Base-by-base conservation (phyloP, 2,888 invertebrate species). In the Rhopalosiphum nymphaeae region DNA sequence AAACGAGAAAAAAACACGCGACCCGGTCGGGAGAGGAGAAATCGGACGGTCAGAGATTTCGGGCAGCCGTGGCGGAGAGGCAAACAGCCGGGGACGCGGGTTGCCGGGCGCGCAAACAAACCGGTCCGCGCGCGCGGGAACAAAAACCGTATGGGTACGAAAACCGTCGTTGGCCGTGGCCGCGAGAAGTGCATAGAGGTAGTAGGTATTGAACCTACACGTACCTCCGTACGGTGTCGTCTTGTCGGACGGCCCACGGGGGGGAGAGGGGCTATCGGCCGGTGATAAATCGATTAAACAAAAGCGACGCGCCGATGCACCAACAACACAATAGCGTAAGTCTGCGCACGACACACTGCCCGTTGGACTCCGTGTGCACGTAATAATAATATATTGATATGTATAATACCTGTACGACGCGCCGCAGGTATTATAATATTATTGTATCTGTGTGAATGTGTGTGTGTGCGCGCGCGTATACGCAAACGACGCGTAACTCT, bases 261-360 rank as follows among this genome's bases (percentile, higher is more conserved):
- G 7, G 67, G 9, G 78, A 36, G 0, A 3, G 21, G 2, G 36
- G 1, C 36, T 78, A 78, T 85, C 29, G 25, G 44, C 10, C 46
- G 91, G 44, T 42, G 85, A 84, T 91, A 91, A 78, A 91, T 85
- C 85, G 85, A 57, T 85, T 56, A 56, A 85, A 78, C 78, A 78
- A 78, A 78, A 78, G 78, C 36, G 78, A 21, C 36, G 36, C 78
- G 78, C 78, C 78, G 78, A 25, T 78, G 78, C 36, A 78, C 78
- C 29, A 42, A 29, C 26, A 42, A 91, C 25, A 78, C 36, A 84
- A 91, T 57, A 84, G 56, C 56, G 91, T 44, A 91, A 57, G 85
- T 57, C 44, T 44, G n/a, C n/a, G n/a, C 85, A 53, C 67, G 78
- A 36, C 90, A 26, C 78, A 25, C 78, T 78, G 67, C 67, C 67